Conservation (phyloP, 2,797 vertebrate species). For the Capromys pilorides region DNA sequence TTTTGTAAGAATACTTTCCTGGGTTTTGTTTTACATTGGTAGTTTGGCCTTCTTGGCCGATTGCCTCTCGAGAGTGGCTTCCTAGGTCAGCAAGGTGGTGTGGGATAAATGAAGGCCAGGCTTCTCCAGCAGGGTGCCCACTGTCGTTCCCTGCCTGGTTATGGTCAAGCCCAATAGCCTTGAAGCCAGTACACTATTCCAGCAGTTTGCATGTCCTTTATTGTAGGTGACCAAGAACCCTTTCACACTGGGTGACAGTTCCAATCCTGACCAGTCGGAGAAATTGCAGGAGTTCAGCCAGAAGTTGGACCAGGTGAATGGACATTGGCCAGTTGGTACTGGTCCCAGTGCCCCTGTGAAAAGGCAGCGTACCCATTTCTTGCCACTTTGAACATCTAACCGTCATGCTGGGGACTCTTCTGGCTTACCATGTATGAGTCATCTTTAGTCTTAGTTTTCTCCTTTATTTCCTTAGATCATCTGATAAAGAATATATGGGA, state of each 20-base stretch:
- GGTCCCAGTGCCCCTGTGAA: accelerated
- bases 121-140: neutral
- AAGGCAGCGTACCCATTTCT: accelerated
- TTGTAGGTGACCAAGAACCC: slow-evolving; percentile 93
- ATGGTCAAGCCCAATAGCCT: neutral
- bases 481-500: neutral
- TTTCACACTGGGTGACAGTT: slow-evolving; percentile 93
- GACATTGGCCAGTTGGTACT: accelerated
- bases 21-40: slow-evolving; percentile 2
- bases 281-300: slow-evolving; percentile 90
- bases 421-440: neutral
- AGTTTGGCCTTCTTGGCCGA: slow-evolving; percentile 8
- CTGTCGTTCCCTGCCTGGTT: neutral
- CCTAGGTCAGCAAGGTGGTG: neutral
- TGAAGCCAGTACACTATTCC: neutral
- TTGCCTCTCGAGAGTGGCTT: neutral
- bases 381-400: neutral
- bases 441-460: slow-evolving; percentile 20
- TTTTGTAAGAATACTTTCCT: neutral
- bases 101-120: neutral
- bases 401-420: neutral
- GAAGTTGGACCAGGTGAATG: slow-evolving; percentile 89
- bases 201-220: neutral
- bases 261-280: slow-evolving; percentile 71
- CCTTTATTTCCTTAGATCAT: neutral